phyloP scores from a whole-genome alignment of 2,888 invertebrate genomes.

The Hofmannophila pseudospretella region DNA sequence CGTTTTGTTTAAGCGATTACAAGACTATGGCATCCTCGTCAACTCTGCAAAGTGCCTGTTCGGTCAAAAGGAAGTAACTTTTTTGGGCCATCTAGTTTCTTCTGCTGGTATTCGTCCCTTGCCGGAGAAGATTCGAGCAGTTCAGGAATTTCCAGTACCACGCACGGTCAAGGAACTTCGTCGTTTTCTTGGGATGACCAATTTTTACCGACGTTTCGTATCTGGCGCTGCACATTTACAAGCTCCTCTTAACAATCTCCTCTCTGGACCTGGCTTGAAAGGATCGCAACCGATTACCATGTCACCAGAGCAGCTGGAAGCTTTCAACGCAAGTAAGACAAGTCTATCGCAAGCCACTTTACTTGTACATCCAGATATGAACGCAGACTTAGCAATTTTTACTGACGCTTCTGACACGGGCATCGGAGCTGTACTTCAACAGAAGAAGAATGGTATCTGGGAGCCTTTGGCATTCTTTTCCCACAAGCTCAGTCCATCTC shows the following conservation, averaged over 20 bases:
- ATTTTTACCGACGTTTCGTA: slow-evolving; percentile 32
- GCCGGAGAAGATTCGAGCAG: slow-evolving; percentile 26
- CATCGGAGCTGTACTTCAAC: slow-evolving; percentile 38
- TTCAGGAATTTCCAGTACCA: slow-evolving; percentile 18
- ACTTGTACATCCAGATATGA: slow-evolving; percentile 28
- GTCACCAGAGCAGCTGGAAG: slow-evolving; percentile 16
- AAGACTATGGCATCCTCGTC: too few relatives aligned
- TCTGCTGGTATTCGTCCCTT: slow-evolving; percentile 29
- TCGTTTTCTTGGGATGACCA: slow-evolving; percentile 26
- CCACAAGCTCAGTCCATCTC: slow-evolving; percentile 26
- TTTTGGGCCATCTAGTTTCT: slow-evolving; percentile 21
- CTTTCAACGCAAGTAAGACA: slow-evolving; percentile 27
- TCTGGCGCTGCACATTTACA: slow-evolving; percentile 33
- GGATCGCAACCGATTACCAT: slow-evolving; percentile 23
- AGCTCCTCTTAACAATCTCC: slow-evolving; percentile 29
- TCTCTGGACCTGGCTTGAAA: slow-evolving; percentile 25
- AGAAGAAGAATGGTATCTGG: slow-evolving; percentile 20
- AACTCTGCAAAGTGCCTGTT: too few relatives aligned
- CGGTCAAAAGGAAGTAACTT: too few relatives aligned
- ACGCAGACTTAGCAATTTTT: slow-evolving; percentile 15
- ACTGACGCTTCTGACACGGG: too few relatives aligned
- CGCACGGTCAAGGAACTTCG: slow-evolving; percentile 18
- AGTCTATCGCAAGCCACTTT: slow-evolving; percentile 27
- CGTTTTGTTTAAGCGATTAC: too few relatives aligned
- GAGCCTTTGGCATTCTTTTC: slow-evolving; percentile 39